Conservation (phyloP, 2,113 vertebrate genomes). For the Pomatorhinus ruficollis region DNA sequence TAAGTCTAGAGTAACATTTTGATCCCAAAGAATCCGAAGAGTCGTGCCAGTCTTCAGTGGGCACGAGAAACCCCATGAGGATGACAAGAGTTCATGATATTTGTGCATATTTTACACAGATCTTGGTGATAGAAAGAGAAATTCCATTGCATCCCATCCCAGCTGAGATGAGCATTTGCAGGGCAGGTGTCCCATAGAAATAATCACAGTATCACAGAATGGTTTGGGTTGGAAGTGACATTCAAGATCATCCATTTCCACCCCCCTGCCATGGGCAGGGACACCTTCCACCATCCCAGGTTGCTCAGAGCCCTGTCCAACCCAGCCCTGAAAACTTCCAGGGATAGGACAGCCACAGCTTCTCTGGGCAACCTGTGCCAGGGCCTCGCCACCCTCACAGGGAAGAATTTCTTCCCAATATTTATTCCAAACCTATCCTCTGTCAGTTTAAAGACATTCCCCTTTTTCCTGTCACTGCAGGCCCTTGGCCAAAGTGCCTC, state of each 20-base stretch:
- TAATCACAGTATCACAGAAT: neutral
- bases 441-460: neutral
- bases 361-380: neutral
- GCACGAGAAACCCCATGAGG: accelerated
- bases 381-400: neutral
- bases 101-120: accelerated
- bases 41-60: accelerated
- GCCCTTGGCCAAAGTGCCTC: no score
- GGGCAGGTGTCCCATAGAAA: neutral
- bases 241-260: neutral
- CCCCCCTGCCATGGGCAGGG: accelerated
- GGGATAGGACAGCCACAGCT: neutral
- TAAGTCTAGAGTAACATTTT: neutral
- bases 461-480: neutral
- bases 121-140: neutral
- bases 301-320: accelerated
- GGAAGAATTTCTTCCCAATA: neutral
- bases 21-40: neutral
- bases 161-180: neutral
- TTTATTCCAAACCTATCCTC: neutral
- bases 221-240: neutral
- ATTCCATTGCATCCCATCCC: neutral
- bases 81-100: neutral
- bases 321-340: neutral
- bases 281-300: neutral